Base-by-base conservation (phyloP, 2,113 vertebrate genomes). In the Caranx ignobilis region DNA sequence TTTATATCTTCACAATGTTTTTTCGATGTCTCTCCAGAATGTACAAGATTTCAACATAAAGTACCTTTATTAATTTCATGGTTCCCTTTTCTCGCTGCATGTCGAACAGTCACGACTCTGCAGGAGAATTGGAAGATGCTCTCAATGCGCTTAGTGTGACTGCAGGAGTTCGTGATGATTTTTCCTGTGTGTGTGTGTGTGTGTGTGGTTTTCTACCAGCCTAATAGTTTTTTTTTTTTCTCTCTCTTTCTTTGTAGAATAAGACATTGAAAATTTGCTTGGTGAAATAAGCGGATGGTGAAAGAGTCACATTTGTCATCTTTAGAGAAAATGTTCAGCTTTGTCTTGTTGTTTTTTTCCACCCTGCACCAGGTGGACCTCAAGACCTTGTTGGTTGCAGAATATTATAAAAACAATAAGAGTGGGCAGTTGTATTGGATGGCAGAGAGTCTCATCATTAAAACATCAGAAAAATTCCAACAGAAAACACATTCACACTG, bases 51-150 rank as follows among this genome's bases (percentile, higher is more conserved):
- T 57, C 78, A 71, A 45, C 66, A 34, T 63, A 18, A 73, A 88
- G 80, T 45, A 16, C 34, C 60, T 0, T 39, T 72, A 88, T 88
- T 66, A 69, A 77, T 82, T 82, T 57, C 57, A 79, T 43, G 82
- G 75, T 79, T 86, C 67, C 4, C 67, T 79, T 73, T 74, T 77
- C 77, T 77, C 77, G 71, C 75, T 70, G 3, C 55, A 81, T 68
- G 77, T 87, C 82, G 85, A 81, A 85, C 65, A 35, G 73, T 81
- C 74, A 62, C 74, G 47, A 78, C 69, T 56, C 67, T 63, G 69
- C 69, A 39, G 39, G 63, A 64, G 57, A 72, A 21, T 34, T 37
- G 37, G 16, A 34, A 69, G 48, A 80, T 55, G 63, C 50, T 63
- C 52, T 32, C 71, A 12, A 12, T 65, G 60, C 55, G 60, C 61